Base-by-base conservation (phyloP, 2,797 vertebrate species). In the Liparis tanakae region DNA sequence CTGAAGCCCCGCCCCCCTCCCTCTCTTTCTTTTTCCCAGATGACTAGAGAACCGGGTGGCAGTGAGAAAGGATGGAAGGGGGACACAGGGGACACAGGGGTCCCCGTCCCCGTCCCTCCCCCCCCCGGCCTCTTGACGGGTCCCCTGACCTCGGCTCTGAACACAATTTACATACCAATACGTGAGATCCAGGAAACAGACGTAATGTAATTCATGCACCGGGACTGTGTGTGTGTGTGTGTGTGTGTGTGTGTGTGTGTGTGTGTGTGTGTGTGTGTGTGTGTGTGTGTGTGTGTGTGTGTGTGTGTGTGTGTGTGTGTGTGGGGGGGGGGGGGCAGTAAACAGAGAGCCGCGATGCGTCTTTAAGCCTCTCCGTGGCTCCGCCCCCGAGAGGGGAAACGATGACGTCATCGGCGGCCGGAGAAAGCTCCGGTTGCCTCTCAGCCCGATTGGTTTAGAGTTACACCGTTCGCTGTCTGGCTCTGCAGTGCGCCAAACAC, bases 101-200 rank as follows among this genome's bases (percentile, higher is more conserved):
- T n/a, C n/a, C n/a, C n/a, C n/a, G n/a, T n/a, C n/a, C n/a, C n/a
- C n/a, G n/a, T n/a, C n/a, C n/a, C n/a, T n/a, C 86, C 87, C 78
- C 82, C 1, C 25, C 25, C 25, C 25, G 64, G 72, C 75, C 84
- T 82, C 81, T 88, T 81, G 90, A 91, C 88, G 85, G 87, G 77
- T 84, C 46, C 83, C 67, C 70, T 84, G 79, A 85, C 85, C 85
- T 30, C 78, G 76, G 80, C 86, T 80, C 75, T 63, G 74, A 69
- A 75, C 61, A 41, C 36, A 69, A 94, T 94, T 94, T 89, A 87
- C 93, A 94, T 94, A 93, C 92, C 89, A 93, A 94, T 93, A 74
- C 83, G 55, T 41, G 70, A 78, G 84, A 53, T 68, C 66, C 59
- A 75, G 72, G 87, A 90, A 89, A 30, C 81, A 76, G 64, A 72